Evolutionary conservation across 2,888 invertebrate genomes (phyloP), one percentile per base, ranked within the genome.

Genomic region (Cistogaster globosa): DNA sequence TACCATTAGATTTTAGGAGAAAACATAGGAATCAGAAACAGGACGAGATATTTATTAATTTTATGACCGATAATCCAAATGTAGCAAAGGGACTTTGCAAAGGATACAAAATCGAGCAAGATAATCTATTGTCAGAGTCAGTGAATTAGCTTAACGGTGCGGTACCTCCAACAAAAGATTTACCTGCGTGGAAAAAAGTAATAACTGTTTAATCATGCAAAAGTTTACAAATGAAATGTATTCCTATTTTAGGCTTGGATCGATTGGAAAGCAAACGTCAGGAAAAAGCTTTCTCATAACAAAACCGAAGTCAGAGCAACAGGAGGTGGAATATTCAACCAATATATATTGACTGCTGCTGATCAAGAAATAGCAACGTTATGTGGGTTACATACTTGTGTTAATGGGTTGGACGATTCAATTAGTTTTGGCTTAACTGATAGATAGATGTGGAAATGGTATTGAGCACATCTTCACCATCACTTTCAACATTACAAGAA

Each of bases 161-260:
- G n/a, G n/a, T n/a, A n/a, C n/a, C n/a, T n/a, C n/a, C n/a, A n/a
- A n/a, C n/a, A n/a, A n/a, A n/a, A n/a, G n/a, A n/a, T n/a, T n/a
- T n/a, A n/a, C n/a, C n/a, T n/a, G n/a, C n/a, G n/a, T 89, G 89
- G 89, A 89, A 89, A 32, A 84, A 89, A 36, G 89, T 89, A 71
- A 55, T 42, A 6, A 32, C 2, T 36, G 7, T 5, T 26, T 42
- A 63, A 2, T 42, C 42, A 38, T 63, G 42, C 20, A 63, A 18
- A 6, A 42, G 18, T 20, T 32, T 36, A 36, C 45, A 38, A 38
- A 38, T 38, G 7, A 38, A 38, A 45, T 60, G 58, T 32, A n/a
- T 3, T 16, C 6, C 12, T 36, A 36, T 36, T 45, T 48, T 8
- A 65, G 65, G 65, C 45, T n/a, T 65, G 45, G 65, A 65, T 65